Evolutionary conservation across 2,797 vertebrate genomes (phyloP).

Genomic region (Pseudotriccus pelzelni): DNA sequence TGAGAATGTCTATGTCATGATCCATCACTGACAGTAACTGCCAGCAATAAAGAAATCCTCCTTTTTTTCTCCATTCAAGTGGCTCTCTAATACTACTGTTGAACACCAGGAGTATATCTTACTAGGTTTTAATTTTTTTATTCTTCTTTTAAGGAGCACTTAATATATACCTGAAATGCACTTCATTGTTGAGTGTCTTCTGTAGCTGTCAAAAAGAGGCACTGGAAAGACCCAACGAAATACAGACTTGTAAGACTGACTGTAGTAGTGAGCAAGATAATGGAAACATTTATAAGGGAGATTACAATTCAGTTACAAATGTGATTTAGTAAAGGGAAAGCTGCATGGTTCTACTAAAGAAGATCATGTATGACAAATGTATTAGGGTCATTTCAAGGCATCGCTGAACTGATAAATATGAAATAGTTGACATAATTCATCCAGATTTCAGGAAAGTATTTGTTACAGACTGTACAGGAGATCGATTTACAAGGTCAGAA

Average conservation of each 20-base stretch:
- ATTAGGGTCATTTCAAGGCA: conserved; percentile 40
- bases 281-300: conserved; percentile 28
- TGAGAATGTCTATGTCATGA: conserved; percentile 51
- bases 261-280: conserved; percentile 2
- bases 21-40: conserved; percentile 76
- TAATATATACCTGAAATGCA: conserved; percentile 31
- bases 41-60: conserved; percentile 57
- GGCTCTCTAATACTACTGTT: conserved; percentile 61
- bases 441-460: conserved; percentile 53
- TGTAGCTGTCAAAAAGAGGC: not conserved
- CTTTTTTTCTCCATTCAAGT: conserved; percentile 45
- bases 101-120: conserved; percentile 39
- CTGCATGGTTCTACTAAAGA: conserved; percentile 34
- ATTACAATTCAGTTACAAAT: conserved; percentile 39
- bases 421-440: conserved; percentile 43
- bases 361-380: conserved; percentile 39
- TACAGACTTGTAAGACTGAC: not conserved
- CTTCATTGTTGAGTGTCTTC: not conserved
- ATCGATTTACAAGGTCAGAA: conserved; percentile 63
- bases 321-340: conserved; percentile 38
- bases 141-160: conserved; percentile 36
- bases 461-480: conserved; percentile 34
- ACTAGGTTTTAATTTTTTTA: conserved; percentile 54
- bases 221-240: not conserved
- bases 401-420: conserved; percentile 45